Conservation (phyloP, 1,140 invertebrate species). For the Trichogramma pretiosum region DNA sequence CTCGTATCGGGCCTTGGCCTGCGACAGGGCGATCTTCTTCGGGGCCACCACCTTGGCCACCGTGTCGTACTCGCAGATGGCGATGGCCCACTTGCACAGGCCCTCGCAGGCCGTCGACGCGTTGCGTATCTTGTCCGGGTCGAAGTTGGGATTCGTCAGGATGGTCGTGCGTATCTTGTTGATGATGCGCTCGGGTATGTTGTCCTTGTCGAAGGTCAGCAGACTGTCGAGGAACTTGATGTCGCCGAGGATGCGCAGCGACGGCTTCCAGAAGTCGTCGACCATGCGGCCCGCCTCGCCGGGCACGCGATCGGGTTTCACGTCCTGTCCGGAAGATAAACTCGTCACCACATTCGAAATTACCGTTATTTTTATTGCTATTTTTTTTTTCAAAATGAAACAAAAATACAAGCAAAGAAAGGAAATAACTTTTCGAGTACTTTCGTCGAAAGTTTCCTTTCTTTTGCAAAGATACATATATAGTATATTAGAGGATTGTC, state of each 20-base stretch:
- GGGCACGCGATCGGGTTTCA: conserved; percentile 75
- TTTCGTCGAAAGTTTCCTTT: too few relatives aligned
- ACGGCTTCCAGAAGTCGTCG: conserved; percentile 85
- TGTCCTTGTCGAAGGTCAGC: conserved; percentile 77
- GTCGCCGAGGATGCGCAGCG: conserved; percentile 74
- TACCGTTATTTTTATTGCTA: too few relatives aligned
- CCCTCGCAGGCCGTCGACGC: conserved; percentile 75
- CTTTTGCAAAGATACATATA: too few relatives aligned
- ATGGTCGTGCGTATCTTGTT: conserved; percentile 69
- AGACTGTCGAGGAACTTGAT: conserved; percentile 66
- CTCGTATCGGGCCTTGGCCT: conserved; percentile 65
- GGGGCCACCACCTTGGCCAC: conserved; percentile 68
- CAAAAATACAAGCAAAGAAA: background rate
- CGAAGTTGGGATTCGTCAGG: conserved; percentile 71
- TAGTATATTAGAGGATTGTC: too few relatives aligned
- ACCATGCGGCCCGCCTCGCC: conserved; percentile 59
- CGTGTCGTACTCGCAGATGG: conserved; percentile 81
- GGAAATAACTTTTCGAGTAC: too few relatives aligned
- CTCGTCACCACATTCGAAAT: too few relatives aligned
- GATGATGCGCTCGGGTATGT: conserved; percentile 75
- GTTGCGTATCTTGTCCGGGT: conserved; percentile 74
- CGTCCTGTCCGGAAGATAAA: too few relatives aligned
- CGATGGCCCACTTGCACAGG: conserved; percentile 80
- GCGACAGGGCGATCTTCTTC: conserved; percentile 67
- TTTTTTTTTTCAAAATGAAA: background rate